These are phyloP conservation scores for Blennius ocellaris DNA, from an alignment of 2,113 vertebrate species.

Conservation along the genomic window DNA sequence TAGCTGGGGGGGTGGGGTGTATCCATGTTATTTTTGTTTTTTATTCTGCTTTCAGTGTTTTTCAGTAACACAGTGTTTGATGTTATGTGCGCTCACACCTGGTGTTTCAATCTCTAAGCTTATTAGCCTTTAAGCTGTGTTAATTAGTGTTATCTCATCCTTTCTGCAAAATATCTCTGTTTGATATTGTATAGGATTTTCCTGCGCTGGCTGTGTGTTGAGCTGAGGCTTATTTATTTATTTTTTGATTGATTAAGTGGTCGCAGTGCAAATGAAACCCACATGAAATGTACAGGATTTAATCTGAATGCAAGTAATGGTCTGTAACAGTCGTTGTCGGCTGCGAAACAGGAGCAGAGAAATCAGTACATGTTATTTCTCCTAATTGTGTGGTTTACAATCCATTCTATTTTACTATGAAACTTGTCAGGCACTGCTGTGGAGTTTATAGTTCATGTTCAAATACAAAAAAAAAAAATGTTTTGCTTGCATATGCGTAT, in stretches of 20 bases:
- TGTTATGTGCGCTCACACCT: no score
- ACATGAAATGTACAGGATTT: constrained; percentile 18
- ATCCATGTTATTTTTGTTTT: not conserved
- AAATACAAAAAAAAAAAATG: not conserved
- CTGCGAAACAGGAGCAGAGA: constrained; percentile 18
- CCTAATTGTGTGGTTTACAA: not conserved
- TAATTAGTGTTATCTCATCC: no score
- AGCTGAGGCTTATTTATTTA: constrained; percentile 1
- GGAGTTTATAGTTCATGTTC: no score
- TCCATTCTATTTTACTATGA: no score
- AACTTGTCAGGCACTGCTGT: no score
- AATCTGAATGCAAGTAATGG: constrained; percentile 51
- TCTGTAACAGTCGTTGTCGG: constrained; percentile 24
- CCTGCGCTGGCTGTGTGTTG: not conserved
- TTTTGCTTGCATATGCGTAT: not conserved
- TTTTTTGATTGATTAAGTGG: not conserved
- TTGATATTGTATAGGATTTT: constrained; percentile 1
- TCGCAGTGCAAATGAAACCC: constrained; percentile 27
- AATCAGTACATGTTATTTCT: constrained; percentile 2
- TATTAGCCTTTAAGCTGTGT: no score
- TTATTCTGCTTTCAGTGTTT: not conserved
- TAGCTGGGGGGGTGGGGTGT: no score
- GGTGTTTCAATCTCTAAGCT: no score
- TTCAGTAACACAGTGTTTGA: not conserved
- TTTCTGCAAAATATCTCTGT: not conserved